phyloP scores from a whole-genome alignment of 2,888 invertebrate genomes.

The Acronicta psi region DNA sequence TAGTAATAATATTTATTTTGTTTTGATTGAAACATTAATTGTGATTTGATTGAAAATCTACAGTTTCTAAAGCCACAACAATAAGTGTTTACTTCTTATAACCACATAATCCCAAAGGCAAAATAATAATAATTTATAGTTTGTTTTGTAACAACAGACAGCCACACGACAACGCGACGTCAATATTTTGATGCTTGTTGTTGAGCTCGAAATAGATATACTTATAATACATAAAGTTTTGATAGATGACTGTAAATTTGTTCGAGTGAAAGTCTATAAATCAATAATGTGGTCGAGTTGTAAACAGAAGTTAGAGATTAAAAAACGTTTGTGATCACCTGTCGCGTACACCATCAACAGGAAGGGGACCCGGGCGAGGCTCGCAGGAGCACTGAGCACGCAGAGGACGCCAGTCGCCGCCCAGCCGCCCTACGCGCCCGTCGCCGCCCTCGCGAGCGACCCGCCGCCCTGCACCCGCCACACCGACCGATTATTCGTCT shows the following conservation, averaged over 20 bases:
- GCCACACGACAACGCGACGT: no score
- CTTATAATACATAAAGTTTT: no score
- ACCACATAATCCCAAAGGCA: no score
- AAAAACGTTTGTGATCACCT: conserved; percentile 78
- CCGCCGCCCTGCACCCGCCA: conserved; percentile 59
- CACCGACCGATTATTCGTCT: conserved; percentile 59
- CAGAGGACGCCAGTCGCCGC: conserved; percentile 83
- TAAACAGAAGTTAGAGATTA: conserved; percentile 66
- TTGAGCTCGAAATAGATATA: no score
- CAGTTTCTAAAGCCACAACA: no score
- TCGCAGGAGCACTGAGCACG: conserved; percentile 71
- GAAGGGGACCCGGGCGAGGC: conserved; percentile 83
- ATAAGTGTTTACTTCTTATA: no score
- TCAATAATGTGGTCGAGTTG: conserved; percentile 55
- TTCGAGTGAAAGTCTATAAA: conserved; percentile 32
- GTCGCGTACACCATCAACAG: conserved; percentile 86
- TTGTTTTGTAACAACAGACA: no score
- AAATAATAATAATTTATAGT: no score
- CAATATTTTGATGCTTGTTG: no score
- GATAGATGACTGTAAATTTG: neutral
- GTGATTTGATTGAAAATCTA: no score
- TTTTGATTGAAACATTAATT: no score
- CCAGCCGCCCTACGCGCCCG: conserved; percentile 82
- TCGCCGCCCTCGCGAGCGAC: conserved; percentile 62
- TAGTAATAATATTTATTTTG: no score